phyloP scores from a whole-genome alignment of 2,888 invertebrate genomes.

The Scaptomyza parva region DNA sequence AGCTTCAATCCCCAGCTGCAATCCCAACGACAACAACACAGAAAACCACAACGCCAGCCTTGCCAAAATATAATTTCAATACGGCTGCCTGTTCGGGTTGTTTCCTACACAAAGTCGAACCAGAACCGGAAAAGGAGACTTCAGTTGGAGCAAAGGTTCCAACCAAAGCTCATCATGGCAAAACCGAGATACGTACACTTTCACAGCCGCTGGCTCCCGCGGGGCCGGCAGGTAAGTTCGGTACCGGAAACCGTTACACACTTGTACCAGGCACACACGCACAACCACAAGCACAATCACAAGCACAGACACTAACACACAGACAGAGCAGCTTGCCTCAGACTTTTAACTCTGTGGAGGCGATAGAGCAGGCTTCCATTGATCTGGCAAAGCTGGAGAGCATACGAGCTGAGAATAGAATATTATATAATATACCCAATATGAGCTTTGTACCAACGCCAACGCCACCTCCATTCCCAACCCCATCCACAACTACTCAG shows the following conservation, averaged over 20 bases:
- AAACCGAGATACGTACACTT: slow-evolving; percentile 70
- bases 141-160: no score
- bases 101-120: slow-evolving; percentile 64
- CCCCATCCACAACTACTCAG: neutral
- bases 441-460: no score
- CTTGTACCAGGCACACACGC: slow-evolving; percentile 13
- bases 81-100: slow-evolving; percentile 78
- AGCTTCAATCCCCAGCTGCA: slow-evolving; percentile 29
- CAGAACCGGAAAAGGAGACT: neutral
- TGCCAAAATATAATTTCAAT: slow-evolving; percentile 58
- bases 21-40: slow-evolving; percentile 23
- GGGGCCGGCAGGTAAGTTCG: slow-evolving; percentile 36
- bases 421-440: no score
- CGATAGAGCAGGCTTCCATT: neutral
- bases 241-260: slow-evolving; percentile 1
- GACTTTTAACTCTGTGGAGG: slow-evolving; percentile 6
- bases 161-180: no score
- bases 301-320: slow-evolving; percentile 10
- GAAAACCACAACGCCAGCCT: slow-evolving; percentile 46
- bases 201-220: slow-evolving; percentile 45
- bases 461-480: no score
- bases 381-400: neutral
- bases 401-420: slow-evolving; percentile 6
- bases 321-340: neutral
- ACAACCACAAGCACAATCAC: slow-evolving; percentile 8